Conservation (phyloP, 92 coral and sea anemone genomes). For the Chrysogorgia sp. region DNA sequence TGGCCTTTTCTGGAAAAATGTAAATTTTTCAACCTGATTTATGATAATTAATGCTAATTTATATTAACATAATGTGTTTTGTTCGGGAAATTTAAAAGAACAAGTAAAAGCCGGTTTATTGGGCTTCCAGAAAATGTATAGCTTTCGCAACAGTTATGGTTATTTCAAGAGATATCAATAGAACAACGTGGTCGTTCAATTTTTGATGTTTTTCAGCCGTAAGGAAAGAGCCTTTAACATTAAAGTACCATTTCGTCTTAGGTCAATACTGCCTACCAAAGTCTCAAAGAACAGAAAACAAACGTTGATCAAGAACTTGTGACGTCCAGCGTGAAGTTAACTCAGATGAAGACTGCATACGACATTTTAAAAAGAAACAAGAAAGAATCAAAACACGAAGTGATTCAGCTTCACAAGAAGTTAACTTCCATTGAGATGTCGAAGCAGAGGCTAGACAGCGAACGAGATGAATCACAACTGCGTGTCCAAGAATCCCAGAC, state of each 20-base stretch:
- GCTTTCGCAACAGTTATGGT: too few species aligned
- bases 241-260: neutral
- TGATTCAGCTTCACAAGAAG: slow-evolving; percentile 70
- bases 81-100: too few species aligned
- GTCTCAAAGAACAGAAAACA: slow-evolving; percentile 73
- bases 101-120: too few species aligned
- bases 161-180: too few species aligned
- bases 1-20: too few species aligned
- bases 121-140: too few species aligned
- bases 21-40: too few species aligned
- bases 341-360: slow-evolving; percentile 77
- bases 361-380: slow-evolving; percentile 76
- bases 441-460: slow-evolving; percentile 22
- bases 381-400: slow-evolving; percentile 74
- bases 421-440: slow-evolving; percentile 32
- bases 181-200: too few species aligned
- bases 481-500: slow-evolving; percentile 19
- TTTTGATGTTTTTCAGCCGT: too few species aligned
- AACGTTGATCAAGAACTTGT: slow-evolving; percentile 81
- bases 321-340: slow-evolving; percentile 73
- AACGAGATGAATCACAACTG: slow-evolving; percentile 7
- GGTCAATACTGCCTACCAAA: slow-evolving; percentile 79
- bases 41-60: too few species aligned
- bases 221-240: neutral
- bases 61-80: too few species aligned